These are phyloP conservation scores for Pseudochirops corinnae DNA, from an alignment of 2,797 vertebrate genomes.

Conservation along the genomic window DNA sequence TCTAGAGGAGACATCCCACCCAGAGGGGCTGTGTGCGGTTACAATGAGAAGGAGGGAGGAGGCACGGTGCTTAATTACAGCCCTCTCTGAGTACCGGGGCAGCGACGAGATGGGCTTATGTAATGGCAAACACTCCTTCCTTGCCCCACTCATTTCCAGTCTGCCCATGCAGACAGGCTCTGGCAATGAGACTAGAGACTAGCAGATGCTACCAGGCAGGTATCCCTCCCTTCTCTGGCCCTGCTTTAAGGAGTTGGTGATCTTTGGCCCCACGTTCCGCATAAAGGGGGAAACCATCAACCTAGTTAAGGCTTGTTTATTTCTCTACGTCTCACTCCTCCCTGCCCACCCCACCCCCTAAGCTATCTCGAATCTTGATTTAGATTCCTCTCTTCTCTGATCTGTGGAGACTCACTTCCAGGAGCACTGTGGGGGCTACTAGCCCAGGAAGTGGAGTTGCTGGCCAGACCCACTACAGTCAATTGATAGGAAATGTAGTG, in stretches of 20 bases:
- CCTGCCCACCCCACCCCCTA: not conserved
- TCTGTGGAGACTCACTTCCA: not conserved
- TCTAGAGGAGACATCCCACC: constrained; percentile 7
- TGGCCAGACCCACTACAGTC: not conserved
- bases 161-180: constrained; percentile 8
- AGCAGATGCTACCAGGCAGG: not conserved
- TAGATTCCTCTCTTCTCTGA: not conserved
- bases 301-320: constrained; percentile 4
- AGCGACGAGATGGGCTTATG: constrained; percentile 44
- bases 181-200: not conserved
- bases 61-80: constrained; percentile 28
- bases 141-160: not conserved
- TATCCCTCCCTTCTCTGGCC: constrained; percentile 3
- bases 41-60: constrained; percentile 60
- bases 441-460: not conserved
- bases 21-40: constrained; percentile 21
- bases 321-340: not conserved
- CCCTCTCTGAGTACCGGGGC: constrained; percentile 34
- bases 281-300: not conserved
- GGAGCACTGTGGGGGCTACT: not conserved
- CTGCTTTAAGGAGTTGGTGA: not conserved
- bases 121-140: constrained; percentile 63
- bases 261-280: not conserved
- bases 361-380: not conserved
- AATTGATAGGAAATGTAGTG: not conserved